Base-by-base conservation (phyloP, 2,888 invertebrate genomes). In the Eristalinus sepulchralis region DNA sequence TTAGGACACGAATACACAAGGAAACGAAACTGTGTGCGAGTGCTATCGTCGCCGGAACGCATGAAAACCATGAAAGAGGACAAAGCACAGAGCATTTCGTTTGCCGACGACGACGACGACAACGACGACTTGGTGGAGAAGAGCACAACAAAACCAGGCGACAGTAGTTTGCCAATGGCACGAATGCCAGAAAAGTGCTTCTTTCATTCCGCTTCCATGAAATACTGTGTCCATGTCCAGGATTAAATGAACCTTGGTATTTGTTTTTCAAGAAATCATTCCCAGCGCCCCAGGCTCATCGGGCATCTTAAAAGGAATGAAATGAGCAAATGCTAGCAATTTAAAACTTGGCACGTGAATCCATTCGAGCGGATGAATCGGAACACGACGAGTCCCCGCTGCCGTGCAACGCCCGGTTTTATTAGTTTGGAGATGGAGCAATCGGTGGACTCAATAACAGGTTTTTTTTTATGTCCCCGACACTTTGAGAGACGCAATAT, bases 311-410 rank as follows among this genome's bases (percentile, higher is more conserved):
- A 47, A 57, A 27, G 57, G 24, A 57, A 57, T 57, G 57, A 57
- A 57, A 57, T 57, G 57, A 57, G 57, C 57, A 57, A 57, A 57
- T 57, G 57, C 57, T 57, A 13, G 57, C 57, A 57, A 57, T 57
- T 57, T 57, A 57, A 57, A 57, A 57, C 57, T 57, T 57, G 57
- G 57, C 57, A 57, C 57, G 57, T 57, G 57, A 57, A 57, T 57
- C 57, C 57, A 57, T 57, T 57, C 57, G 57, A 17, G 17, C 17
- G 47, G 17, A 47, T 8, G 47, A 47, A 17, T 47, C 47, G 47
- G 17, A 47, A 47, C 47, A 47, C 47, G 57, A 47, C 47, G 57
- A 24, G 17, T 24, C 57, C 57, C 11, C 11, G 8, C 24, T 10
- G 57, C 24, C 24, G 24, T 13, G 24, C 24, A 24, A 20, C 22